These are phyloP conservation scores for Vidua macroura DNA, from an alignment of 2,113 vertebrate genomes.

Conservation along the genomic window DNA sequence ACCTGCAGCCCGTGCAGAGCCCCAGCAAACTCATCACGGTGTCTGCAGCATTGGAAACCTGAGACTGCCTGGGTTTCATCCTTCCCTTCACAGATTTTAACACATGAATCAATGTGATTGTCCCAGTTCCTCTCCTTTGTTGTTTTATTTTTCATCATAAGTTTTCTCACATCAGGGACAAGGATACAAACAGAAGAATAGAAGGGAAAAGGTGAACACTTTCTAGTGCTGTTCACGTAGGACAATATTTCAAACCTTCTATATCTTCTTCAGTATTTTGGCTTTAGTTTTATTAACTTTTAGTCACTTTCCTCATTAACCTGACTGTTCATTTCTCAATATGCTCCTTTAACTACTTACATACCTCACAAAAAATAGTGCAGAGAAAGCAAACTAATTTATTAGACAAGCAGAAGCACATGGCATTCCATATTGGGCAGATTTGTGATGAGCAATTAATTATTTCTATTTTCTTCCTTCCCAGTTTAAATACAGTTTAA, in stretches of 20 bases:
- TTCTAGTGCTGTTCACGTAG: neutral
- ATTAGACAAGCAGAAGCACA: constrained; percentile 60
- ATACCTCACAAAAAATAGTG: constrained; percentile 21
- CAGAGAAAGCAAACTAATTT: constrained; percentile 50
- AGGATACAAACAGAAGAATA: neutral
- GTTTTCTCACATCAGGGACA: neutral
- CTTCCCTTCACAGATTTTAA: neutral
- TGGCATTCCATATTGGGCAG: constrained; percentile 68
- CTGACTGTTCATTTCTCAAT: constrained; percentile 49
- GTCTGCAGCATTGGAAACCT: neutral
- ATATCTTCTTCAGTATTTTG: neutral
- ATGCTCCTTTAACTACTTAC: constrained; percentile 43
- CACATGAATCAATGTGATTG: neutral
- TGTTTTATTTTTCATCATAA: neutral
- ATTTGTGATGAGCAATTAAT: constrained; percentile 69
- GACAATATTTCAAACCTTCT: neutral
- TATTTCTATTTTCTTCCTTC: constrained; percentile 65
- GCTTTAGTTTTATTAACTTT: constrained; percentile 42
- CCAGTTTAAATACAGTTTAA: constrained; percentile 67
- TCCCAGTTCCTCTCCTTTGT: neutral
- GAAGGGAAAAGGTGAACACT: neutral
- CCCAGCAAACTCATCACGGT: neutral
- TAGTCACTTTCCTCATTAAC: constrained; percentile 2
- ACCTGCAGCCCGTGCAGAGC: fast-evolving
- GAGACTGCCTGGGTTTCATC: neutral